Conservation (phyloP, 2,797 vertebrate species). For the Coendou prehensilis region DNA sequence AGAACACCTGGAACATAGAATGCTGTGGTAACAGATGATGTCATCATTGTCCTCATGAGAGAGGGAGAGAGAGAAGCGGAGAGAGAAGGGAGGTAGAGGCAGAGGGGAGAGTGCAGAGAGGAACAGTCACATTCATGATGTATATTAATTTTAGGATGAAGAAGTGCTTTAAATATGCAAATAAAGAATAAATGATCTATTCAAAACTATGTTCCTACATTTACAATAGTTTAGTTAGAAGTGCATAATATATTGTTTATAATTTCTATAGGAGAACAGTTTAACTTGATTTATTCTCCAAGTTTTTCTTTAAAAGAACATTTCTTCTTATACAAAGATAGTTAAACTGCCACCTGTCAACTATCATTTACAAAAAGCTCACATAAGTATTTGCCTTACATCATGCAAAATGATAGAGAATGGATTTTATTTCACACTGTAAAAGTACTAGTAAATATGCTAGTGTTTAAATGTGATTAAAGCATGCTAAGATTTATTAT, state of each 20-base stretch:
- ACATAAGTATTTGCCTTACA: not conserved
- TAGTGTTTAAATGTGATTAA: slow-evolving; percentile 21
- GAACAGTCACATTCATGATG: not conserved
- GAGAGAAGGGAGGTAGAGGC: not conserved
- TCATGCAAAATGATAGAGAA: not conserved
- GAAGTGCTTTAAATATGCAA: slow-evolving; percentile 25
- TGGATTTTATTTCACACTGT: not conserved
- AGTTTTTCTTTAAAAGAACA: not conserved
- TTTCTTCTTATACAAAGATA: not conserved
- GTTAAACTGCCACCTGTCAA: not conserved
- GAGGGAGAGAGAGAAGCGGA: not conserved
- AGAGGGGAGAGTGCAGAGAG: not conserved
- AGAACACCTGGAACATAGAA: not conserved
- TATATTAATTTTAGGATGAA: not conserved
- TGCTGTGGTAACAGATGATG: rapidly evolving
- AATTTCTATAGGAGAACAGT: slow-evolving; percentile 20
- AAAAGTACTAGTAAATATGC: not conserved
- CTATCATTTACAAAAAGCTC: slow-evolving; percentile 23
- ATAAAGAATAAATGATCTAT: slow-evolving; percentile 29
- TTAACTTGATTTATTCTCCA: slow-evolving; percentile 16
- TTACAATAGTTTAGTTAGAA: slow-evolving; percentile 20
- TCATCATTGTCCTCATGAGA: not conserved
- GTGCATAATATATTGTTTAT: not conserved
- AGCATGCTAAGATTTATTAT: not conserved
- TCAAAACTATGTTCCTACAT: not conserved